Evolutionary conservation across 2,888 invertebrate genomes (phyloP).

Genomic region (Heteropelma amictum): DNA sequence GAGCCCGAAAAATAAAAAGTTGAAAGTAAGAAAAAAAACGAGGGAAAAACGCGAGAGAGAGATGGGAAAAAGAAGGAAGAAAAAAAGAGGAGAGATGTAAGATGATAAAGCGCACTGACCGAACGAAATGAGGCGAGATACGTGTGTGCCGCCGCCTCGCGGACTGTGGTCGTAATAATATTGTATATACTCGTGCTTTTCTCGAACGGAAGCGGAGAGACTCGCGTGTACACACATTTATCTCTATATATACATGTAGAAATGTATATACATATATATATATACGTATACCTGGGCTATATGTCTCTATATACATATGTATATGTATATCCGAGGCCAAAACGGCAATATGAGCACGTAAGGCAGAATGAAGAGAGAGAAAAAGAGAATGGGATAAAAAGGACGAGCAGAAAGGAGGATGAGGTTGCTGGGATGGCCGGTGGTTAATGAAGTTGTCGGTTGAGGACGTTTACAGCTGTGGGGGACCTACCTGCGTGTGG

Average conservation of each 20-base stretch:
- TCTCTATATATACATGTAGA: neutral
- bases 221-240: slow-evolving; percentile 6
- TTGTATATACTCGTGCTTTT: slow-evolving; percentile 2
- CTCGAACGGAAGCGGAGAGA: slow-evolving; percentile 28
- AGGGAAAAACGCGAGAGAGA: slow-evolving; percentile 34
- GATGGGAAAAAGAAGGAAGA: slow-evolving; percentile 22
- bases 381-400: slow-evolving; percentile 36
- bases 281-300: neutral
- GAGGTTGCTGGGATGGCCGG: slow-evolving; percentile 59
- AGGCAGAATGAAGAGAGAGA: slow-evolving; percentile 31
- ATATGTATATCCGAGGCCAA: neutral
- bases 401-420: slow-evolving; percentile 40
- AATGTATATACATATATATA: neutral
- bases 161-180: slow-evolving; percentile 12
- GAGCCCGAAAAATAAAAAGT: slow-evolving; percentile 58
- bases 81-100: slow-evolving; percentile 27
- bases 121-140: slow-evolving; percentile 42
- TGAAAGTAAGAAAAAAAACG: slow-evolving; percentile 29
- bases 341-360: slow-evolving; percentile 1
- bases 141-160: slow-evolving; percentile 21
- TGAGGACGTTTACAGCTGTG: slow-evolving; percentile 76
- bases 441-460: slow-evolving; percentile 77
- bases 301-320: neutral
- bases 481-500: slow-evolving; percentile 74
- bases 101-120: slow-evolving; percentile 16